Base-by-base conservation (phyloP, 2,113 vertebrate species). In the Eudyptes chrysolophus region DNA sequence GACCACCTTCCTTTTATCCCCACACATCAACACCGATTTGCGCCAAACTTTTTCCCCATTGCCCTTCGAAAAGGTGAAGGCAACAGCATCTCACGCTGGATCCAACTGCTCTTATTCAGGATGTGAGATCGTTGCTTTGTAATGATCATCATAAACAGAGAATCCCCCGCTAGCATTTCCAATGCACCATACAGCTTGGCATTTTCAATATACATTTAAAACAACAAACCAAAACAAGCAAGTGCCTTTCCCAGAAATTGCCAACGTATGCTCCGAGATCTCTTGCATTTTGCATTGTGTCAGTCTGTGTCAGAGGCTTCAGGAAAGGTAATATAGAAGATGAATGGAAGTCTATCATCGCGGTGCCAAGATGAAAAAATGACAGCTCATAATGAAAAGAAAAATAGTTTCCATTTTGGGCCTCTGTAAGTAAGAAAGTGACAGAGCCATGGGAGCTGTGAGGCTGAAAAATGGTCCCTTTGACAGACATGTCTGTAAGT, bases 361-460 rank as follows among this genome's bases (percentile, higher is more conserved):
- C 92, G 88, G 97, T 98, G 98, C 98, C 98, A 98, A 98, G 98
- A 98, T 98, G 98, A 98, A 98, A 98, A 98, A 98, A 91, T 98
- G 98, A 98, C 98, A 98, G 98, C 98, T 98, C 98, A 98, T 99
- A 99, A 99, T 98, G 98, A 98, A 99, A 98, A 99, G 98, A 99
- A 98, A 99, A 99, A 99, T 99, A 98, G 98, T 98, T 99, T 98
- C 98, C 98, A 99, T 99, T 99, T 98, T 98, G 98, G 98, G 98
- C 97, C 98, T 98, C 98, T 98, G 98, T 99, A 98, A 98, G 98
- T 98, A 98, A 99, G 98, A 98, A 98, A 98, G 98, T 98, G 98
- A 98, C 98, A 98, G 98, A 98, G 98, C 98, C 98, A 98, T 98
- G 98, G 98, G 98, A 98, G 98, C 98, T 97, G 94, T 97, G 97